phyloP scores from a whole-genome alignment of 2,888 invertebrate species.

The Aphidius colemani region DNA sequence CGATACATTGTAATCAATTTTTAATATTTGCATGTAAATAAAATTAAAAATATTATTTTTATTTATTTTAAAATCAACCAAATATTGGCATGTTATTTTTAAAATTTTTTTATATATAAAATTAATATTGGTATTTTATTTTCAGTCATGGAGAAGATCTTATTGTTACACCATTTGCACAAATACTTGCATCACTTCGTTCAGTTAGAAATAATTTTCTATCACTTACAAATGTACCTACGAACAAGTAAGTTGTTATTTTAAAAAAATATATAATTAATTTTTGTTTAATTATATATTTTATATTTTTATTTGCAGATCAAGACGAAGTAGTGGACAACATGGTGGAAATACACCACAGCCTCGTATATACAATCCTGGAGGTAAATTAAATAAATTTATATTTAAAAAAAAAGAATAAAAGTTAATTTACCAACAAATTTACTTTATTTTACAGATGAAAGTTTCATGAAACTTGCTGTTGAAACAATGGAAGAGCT shows the following conservation, averaged over 20 bases:
- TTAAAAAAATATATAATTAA: neutral
- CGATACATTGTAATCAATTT: slow-evolving; percentile 25
- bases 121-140: too few species aligned
- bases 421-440: neutral
- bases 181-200: slow-evolving; percentile 97
- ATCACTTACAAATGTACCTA: slow-evolving; percentile 92
- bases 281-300: neutral
- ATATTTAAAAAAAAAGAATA: neutral
- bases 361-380: slow-evolving; percentile 73
- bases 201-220: slow-evolving; percentile 98
- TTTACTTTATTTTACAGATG: slow-evolving; percentile 70
- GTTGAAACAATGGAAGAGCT: slow-evolving; percentile 97
- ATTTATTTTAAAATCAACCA: slow-evolving; percentile 3
- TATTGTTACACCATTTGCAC: slow-evolving; percentile 99
- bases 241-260: slow-evolving; percentile 76
- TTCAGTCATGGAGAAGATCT: slow-evolving; percentile 96
- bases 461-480: slow-evolving; percentile 90
- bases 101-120: slow-evolving; percentile 6
- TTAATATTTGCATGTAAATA: slow-evolving; percentile 29
- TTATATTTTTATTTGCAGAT: slow-evolving; percentile 64
- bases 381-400: slow-evolving; percentile 65
- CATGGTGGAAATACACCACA: slow-evolving; percentile 75
- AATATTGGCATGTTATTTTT: slow-evolving; percentile 1
- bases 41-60: slow-evolving; percentile 26
- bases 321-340: slow-evolving; percentile 78